A percentile compares a stretch with the other conserved stretches of the same genome.
phyloP scores from a whole-genome alignment of 2,888 invertebrate species.

The Polyommatus iphigenia region DNA sequence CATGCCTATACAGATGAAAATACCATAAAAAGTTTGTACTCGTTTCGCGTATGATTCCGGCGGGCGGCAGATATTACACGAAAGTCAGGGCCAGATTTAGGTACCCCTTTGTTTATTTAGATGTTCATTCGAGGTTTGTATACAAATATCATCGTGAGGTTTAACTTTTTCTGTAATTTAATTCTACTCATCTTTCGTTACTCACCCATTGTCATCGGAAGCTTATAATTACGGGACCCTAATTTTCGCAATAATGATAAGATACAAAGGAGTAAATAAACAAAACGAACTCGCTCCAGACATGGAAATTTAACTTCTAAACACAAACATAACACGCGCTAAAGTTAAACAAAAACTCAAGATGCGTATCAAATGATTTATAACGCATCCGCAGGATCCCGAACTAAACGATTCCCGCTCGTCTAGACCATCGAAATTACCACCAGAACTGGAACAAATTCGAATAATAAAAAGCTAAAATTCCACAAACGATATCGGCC shows the following conservation, averaged over 20 bases:
- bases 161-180: not conserved
- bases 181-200: not conserved
- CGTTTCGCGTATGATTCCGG: constrained; percentile 55
- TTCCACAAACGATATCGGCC: constrained; percentile 74
- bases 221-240: not conserved
- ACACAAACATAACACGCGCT: constrained; percentile 1
- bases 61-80: constrained; percentile 58
- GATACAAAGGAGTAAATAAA: not conserved
- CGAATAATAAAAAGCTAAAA: constrained; percentile 74
- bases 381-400: constrained; percentile 37
- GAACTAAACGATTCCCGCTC: constrained; percentile 55
- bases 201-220: not conserved
- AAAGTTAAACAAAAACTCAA: constrained; percentile 33
- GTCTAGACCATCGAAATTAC: constrained; percentile 75
- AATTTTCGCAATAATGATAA: not conserved
- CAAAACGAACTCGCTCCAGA: not conserved
- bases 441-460: constrained; percentile 62
- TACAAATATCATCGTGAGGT: not conserved
- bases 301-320: constrained; percentile 23
- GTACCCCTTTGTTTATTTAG: constrained; percentile 32
- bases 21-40: constrained; percentile 70
- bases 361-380: constrained; percentile 30
- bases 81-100: constrained; percentile 54
- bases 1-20: constrained; percentile 76
- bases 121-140: constrained; percentile 33